Conservation (phyloP, 2,113 vertebrate genomes). For the Miniopterus natalensis region DNA sequence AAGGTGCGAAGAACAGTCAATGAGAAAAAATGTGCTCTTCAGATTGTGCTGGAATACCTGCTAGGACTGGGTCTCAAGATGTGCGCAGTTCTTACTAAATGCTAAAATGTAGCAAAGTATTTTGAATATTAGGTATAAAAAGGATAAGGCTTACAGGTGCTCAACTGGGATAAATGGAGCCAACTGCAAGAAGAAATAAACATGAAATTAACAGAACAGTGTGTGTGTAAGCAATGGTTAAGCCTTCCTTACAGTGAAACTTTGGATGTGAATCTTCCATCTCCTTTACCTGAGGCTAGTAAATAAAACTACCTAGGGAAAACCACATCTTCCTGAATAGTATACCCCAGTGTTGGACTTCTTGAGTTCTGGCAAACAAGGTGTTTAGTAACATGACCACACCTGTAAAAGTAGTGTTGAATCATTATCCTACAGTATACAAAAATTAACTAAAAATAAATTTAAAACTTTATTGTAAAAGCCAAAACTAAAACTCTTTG, state of each 20-base stretch:
- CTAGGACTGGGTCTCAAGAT: neutral
- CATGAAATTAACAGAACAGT: neutral
- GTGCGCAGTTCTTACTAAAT: neutral
- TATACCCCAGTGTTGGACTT: too few relatives aligned
- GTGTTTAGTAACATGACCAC: neutral
- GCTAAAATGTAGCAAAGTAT: neutral
- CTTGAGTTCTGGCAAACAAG: neutral
- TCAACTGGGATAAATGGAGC: neutral
- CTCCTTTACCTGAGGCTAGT: neutral
- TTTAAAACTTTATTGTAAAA: neutral
- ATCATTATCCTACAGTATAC: neutral
- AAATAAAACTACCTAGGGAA: neutral
- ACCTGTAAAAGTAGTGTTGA: neutral
- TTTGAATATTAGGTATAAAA: neutral
- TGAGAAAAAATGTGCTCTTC: too few relatives aligned
- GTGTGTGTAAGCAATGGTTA: neutral
- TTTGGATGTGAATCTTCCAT: neutral
- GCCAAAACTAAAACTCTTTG: neutral
- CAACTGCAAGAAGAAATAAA: neutral
- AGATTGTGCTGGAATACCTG: too few relatives aligned
- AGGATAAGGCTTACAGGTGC: neutral
- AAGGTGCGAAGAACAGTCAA: too few relatives aligned
- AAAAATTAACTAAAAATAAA: neutral
- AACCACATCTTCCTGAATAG: neutral
- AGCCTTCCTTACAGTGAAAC: neutral